Percentiles rank a stretch among this genome's conserved stretches.
phyloP scores from a whole-genome alignment of 2,888 invertebrate genomes.

The Isoperla grammatica region DNA sequence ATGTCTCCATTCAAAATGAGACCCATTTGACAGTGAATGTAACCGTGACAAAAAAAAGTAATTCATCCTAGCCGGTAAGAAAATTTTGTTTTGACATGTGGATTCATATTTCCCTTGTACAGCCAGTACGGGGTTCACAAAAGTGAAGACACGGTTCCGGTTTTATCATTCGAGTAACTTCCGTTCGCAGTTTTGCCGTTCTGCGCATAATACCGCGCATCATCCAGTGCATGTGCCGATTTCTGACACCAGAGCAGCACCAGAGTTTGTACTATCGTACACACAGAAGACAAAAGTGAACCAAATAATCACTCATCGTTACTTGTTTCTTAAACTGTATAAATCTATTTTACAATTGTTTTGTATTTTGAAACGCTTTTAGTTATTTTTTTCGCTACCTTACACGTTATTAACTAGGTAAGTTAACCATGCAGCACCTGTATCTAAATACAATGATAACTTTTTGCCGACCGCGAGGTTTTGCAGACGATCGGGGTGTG shows the following conservation, averaged over 20 bases:
- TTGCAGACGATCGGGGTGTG: constrained; percentile 14
- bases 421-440: background rate
- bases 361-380: constrained; percentile 4
- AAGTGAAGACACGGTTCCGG: background rate
- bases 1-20: too few species aligned
- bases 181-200: constrained; percentile 10
- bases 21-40: too few species aligned
- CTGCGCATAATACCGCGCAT: constrained; percentile 27
- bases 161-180: constrained; percentile 20
- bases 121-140: background rate
- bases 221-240: constrained; percentile 23
- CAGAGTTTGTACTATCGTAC: constrained; percentile 8
- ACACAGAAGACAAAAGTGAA: constrained; percentile 6
- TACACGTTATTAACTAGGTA: background rate
- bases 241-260: constrained; percentile 35
- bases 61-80: too few species aligned
- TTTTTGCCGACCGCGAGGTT: constrained; percentile 5
- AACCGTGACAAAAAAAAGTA: too few species aligned
- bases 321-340: background rate
- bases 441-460: background rate
- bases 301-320: constrained; percentile 3
- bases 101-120: background rate
- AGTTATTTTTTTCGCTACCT: background rate
- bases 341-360: constrained; percentile 8
- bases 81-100: background rate